These are phyloP conservation scores for Brienomyrus longianalis DNA, from an alignment of 2,113 vertebrate species.

Conservation along the genomic window DNA sequence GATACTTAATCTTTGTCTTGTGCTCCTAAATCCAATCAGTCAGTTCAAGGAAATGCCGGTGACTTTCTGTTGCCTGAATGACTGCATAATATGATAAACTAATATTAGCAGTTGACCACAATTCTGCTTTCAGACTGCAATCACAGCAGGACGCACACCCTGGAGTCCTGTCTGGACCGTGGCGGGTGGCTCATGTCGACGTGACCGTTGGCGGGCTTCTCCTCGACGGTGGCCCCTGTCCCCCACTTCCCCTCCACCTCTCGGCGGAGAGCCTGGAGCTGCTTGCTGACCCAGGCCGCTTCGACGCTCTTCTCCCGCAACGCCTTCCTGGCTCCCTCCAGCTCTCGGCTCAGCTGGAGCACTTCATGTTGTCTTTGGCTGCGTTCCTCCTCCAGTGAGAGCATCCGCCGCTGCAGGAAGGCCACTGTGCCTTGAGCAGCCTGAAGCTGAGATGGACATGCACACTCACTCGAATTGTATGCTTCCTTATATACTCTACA, in stretches of 20 bases:
- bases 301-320: constrained; percentile 24
- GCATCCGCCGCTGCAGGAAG: constrained; percentile 33
- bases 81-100: background rate
- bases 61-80: background rate
- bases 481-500: background rate
- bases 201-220: constrained; percentile 23
- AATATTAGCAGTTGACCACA: background rate
- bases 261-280: constrained; percentile 29
- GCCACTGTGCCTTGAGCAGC: constrained; percentile 33
- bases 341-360: constrained; percentile 23
- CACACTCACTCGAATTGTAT: background rate
- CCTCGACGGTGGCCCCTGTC: background rate
- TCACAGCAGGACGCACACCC: constrained; percentile 41
- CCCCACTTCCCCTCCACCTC: constrained; percentile 17
- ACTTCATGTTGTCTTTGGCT: constrained; percentile 30
- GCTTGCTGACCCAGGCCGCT: constrained; percentile 14
- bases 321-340: constrained; percentile 22
- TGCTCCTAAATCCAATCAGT: background rate
- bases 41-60: background rate
- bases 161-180: constrained; percentile 23
- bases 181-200: background rate
- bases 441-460: constrained; percentile 32
- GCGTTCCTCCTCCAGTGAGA: constrained; percentile 33
- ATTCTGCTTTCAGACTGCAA: background rate
- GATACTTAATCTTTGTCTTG: background rate